phyloP scores from a whole-genome alignment of 2,113 vertebrate genomes.

The Cercocebus atys region DNA sequence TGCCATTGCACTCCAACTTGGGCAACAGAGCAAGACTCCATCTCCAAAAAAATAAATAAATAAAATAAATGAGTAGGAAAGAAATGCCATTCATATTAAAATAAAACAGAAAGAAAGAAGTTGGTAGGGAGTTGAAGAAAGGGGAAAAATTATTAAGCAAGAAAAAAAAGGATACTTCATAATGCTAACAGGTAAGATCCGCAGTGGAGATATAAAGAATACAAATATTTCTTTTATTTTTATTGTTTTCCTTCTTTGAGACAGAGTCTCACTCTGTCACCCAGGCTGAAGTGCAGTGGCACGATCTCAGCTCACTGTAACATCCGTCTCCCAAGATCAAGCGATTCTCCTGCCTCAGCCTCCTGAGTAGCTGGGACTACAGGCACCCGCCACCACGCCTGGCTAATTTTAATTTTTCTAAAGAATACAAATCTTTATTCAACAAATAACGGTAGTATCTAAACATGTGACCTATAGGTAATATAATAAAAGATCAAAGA shows the following conservation, averaged over 20 bases:
- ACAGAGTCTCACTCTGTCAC: too few relatives aligned
- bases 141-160: not conserved
- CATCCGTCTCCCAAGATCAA: too few relatives aligned
- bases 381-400: too few relatives aligned
- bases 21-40: too few relatives aligned
- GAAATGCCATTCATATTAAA: not conserved
- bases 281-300: too few relatives aligned
- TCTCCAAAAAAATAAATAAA: too few relatives aligned
- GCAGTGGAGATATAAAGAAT: not conserved
- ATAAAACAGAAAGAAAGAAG: not conserved
- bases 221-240: not conserved
- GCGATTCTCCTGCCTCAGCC: too few relatives aligned
- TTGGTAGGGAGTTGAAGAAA: not conserved
- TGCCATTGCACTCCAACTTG: too few relatives aligned
- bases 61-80: not conserved
- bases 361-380: too few relatives aligned
- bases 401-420: too few relatives aligned
- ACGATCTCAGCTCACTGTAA: too few relatives aligned
- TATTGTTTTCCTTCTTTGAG: too few relatives aligned
- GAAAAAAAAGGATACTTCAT: not conserved
- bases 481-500: not conserved
- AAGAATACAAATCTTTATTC: not conserved
- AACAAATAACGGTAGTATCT: not conserved
- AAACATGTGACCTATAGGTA: not conserved
- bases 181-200: not conserved